Conservation (phyloP, 2,113 vertebrate genomes). For the Pygoscelis antarcticus region DNA sequence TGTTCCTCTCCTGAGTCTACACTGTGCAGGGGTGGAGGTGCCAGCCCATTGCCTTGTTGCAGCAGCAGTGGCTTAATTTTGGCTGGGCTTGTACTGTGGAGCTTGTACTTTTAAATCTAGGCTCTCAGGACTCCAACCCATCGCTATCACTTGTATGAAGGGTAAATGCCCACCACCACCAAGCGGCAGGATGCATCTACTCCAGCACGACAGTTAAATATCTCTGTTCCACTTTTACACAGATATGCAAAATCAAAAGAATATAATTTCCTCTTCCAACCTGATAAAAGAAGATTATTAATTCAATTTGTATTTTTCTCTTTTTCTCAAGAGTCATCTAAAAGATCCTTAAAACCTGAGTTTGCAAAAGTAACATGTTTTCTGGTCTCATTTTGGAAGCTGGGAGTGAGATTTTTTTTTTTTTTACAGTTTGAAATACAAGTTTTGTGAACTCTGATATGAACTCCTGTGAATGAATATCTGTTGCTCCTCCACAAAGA, state of each 20-base stretch:
- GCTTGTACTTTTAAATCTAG: not conserved
- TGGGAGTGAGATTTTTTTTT: not conserved
- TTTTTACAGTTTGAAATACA: not conserved
- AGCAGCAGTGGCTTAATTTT: not conserved
- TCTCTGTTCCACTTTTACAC: not conserved
- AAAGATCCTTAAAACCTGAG: not conserved
- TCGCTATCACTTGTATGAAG: rapidly evolving
- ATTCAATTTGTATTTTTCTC: not conserved
- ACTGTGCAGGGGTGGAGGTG: not conserved
- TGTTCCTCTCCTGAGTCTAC: rapidly evolving
- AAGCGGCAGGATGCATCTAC: not conserved
- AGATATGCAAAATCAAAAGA: not conserved
- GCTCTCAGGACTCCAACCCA: not conserved
- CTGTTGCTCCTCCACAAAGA: not conserved
- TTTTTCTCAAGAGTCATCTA: not conserved
- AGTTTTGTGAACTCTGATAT: not conserved
- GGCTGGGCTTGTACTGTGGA: not conserved
- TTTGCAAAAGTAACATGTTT: not conserved
- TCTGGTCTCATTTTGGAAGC: not conserved
- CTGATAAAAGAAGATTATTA: not conserved
- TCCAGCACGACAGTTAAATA: not conserved
- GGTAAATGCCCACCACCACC: not conserved
- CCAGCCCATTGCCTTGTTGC: not conserved
- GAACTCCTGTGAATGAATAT: not conserved
- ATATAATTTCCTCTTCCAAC: not conserved